These are phyloP conservation scores for Caenorhabditis zanzibari DNA, from an alignment of 2,888 invertebrate genomes.

Conservation along the genomic window DNA sequence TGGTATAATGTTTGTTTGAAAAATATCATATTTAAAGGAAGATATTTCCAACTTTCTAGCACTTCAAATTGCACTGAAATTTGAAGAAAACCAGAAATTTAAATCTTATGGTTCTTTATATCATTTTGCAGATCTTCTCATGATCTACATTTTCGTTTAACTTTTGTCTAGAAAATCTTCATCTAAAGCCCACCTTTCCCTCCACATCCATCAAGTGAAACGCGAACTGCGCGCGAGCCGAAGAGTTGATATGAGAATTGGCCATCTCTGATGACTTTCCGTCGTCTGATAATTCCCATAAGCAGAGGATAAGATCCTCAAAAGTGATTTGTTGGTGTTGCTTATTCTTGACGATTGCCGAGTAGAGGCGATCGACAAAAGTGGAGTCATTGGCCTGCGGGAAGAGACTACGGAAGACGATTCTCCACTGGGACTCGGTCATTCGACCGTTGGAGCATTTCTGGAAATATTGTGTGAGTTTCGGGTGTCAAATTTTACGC, in stretches of 20 bases:
- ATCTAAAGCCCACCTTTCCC: constrained; percentile 71
- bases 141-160: too few species aligned
- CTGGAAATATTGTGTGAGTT: constrained; percentile 49
- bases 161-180: too few species aligned
- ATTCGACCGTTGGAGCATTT: constrained; percentile 80
- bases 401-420: constrained; percentile 77
- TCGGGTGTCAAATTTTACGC: too few species aligned
- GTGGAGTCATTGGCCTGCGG: constrained; percentile 77
- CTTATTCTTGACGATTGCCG: constrained; percentile 74
- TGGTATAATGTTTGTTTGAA: too few species aligned
- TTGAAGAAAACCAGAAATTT: too few species aligned
- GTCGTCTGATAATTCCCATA: constrained; percentile 74
- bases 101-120: too few species aligned
- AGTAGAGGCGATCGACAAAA: constrained; percentile 78
- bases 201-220: constrained; percentile 77
- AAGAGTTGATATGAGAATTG: constrained; percentile 65
- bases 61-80: too few species aligned
- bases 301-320: constrained; percentile 76
- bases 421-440: constrained; percentile 76
- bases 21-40: too few species aligned
- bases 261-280: constrained; percentile 61
- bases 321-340: constrained; percentile 76
- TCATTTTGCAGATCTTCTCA: too few species aligned
- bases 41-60: too few species aligned
- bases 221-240: constrained; percentile 77